Percentiles rank a stretch among this genome's conserved stretches.
These are phyloP conservation scores for Blastobasis adustella DNA, from an alignment of 2,888 invertebrate species.

Conservation along the genomic window DNA sequence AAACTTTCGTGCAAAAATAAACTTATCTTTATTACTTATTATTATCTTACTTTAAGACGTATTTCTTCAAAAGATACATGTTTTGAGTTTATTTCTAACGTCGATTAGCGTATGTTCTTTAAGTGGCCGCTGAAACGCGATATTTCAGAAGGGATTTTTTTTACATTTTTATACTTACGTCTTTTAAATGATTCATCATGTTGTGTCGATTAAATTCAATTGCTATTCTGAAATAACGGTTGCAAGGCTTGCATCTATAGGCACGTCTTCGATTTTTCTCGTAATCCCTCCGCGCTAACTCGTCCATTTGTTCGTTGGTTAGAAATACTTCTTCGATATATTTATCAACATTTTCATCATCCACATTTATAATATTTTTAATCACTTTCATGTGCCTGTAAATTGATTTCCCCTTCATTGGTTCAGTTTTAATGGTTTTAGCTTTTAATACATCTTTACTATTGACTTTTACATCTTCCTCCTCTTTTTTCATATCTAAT, in stretches of 20 bases:
- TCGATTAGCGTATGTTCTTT: too few relatives aligned
- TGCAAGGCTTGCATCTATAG: slow-evolving; percentile 14
- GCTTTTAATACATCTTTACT: slow-evolving; percentile 6
- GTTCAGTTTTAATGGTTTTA: slow-evolving; percentile 1
- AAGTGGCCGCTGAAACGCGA: too few relatives aligned
- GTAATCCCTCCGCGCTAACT: too few relatives aligned
- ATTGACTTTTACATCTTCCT: slow-evolving; percentile 1
- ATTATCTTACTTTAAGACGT: too few relatives aligned
- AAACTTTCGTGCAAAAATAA: too few relatives aligned
- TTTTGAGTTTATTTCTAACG: too few relatives aligned
- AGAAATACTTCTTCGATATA: too few relatives aligned
- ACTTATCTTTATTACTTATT: too few relatives aligned
- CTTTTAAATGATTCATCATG: slow-evolving; percentile 23
- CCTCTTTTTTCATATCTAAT: slow-evolving; percentile 1
- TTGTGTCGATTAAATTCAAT: slow-evolving; percentile 29
- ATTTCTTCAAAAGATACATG: too few relatives aligned
- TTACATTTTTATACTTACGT: slow-evolving; percentile 19
- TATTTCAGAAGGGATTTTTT: too few relatives aligned
- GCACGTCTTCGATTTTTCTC: not conserved
- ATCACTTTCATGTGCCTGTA: slow-evolving; percentile 20
- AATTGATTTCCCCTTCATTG: slow-evolving; percentile 10
- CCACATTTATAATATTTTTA: slow-evolving; percentile 17
- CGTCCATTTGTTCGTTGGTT: too few relatives aligned
- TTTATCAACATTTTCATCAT: slow-evolving; percentile 5
- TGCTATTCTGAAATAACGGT: slow-evolving; percentile 16